Evolutionary conservation across 1,140 invertebrate species (phyloP), one percentile per base, ranked within the genome.

Genomic region (Aphaenogaster floridana): DNA sequence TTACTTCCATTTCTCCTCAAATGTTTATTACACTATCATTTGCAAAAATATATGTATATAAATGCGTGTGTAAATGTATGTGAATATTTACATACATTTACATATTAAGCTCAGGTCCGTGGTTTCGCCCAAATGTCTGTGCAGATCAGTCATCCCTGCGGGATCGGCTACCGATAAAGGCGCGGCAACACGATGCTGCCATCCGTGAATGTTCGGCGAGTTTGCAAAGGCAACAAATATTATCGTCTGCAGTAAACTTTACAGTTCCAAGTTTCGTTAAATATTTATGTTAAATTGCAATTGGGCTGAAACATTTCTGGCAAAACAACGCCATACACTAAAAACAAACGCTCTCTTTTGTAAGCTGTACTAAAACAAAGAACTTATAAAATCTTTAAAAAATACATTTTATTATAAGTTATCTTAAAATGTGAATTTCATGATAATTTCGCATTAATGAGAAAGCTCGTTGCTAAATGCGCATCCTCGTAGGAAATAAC

Each of bases 111-210:
- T 34, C 21, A 1, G 21, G 3, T 50, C 7, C 1, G 9, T 45
- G 5, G n/a, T n/a, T 45, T 42, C 39, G 21, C 21, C 6, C 11
- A 69, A 69, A 69, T 50, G 5, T 13, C 17, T 11, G 39, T 15
- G n/a, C 6, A n/a, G 13, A 50, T 28, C 45, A 50, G 39, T 45
- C n/a, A 68, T 68, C 42, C 6, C 66, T 69, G 5, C 5, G 66
- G 13, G 21, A 83, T 83, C 80, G n/a, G 69, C 69, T 39, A 84
- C 74, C 84, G 88, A 52, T 89, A 87, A 87, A 42, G 8, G 7
- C 3, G 48, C 36, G 28, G 61, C 36, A 36, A 59, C 13, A 21
- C 36, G 8, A 74, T 89, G 77, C 88, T 86, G 84, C 89, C 89
- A 87, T 83, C 89, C 7, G 77, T 86, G 57, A 88, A 64, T 17